Conservation (phyloP, 2,113 vertebrate species). For the Miniopterus natalensis region DNA sequence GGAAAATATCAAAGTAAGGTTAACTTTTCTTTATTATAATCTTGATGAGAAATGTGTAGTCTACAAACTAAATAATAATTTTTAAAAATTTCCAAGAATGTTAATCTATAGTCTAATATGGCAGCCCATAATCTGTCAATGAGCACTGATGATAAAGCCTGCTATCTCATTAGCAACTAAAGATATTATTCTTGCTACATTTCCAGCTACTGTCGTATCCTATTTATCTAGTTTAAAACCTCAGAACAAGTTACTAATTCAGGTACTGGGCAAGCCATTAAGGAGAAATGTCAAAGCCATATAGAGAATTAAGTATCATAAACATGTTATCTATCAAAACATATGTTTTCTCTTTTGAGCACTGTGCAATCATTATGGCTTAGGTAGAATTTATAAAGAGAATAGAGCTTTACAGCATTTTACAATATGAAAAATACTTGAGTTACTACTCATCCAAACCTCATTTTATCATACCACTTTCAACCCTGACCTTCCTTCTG, state of each 20-base stretch:
- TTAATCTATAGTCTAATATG: not conserved
- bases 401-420: not conserved
- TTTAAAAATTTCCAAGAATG: not conserved
- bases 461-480: not conserved
- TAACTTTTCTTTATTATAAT: not conserved
- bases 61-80: not conserved
- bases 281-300: slow-evolving; percentile 3
- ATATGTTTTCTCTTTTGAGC: not conserved
- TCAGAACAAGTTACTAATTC: slow-evolving; percentile 4
- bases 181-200: slow-evolving; percentile 18
- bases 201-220: not conserved
- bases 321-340: not conserved
- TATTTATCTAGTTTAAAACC: slow-evolving; percentile 3
- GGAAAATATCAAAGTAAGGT: not conserved
- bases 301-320: not conserved
- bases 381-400: not conserved
- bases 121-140: not conserved
- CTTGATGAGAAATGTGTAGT: not conserved
- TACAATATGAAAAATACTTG: slow-evolving; percentile 3
- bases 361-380: not conserved
- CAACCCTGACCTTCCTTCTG: not conserved
- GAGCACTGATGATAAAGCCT: not conserved
- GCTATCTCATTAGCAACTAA: not conserved
- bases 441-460: not conserved
- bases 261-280: not conserved